Evolutionary conservation across 2,113 vertebrate genomes (phyloP), one percentile per base, ranked within the genome.

Genomic region (Sterna hirundo): DNA sequence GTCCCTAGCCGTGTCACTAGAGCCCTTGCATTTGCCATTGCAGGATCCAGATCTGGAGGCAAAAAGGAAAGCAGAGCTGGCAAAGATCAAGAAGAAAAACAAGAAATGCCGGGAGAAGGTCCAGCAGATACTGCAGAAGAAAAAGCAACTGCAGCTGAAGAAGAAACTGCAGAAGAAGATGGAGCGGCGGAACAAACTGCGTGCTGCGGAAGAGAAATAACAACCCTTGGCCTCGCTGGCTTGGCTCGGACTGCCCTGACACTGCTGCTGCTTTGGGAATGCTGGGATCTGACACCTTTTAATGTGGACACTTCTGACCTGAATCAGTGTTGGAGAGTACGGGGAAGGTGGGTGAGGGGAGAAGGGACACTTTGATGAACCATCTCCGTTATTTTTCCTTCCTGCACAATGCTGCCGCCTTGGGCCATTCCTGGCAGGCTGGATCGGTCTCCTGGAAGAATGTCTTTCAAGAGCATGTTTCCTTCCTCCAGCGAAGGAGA

Each of bases 41-140:
- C 96, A 99, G 99, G 99, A 99, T 91, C 99, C 99, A 0, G 99
- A 99, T 19, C 88, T 99, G 94, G 98, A 99, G 97, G 98, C 98
- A 4, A 99, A 98, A 68, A 98, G 99, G 86, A 99, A 97, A 49
- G 98, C 98, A 0, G 99, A 99, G 93, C 98, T 99, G 72, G 98
- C 98, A 84, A 99, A 98, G 97, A 98, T 99, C 94, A 97, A 42
- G 95, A 98, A 93, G 71, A 97, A 98, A 57, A 99, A 99, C 92
- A 97, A 88, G 68, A 94, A 97, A 14, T 99, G 99, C 69, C 98
- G 98, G 77, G 97, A 98, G 90, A 97, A 91, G 83, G 97, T 99
- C 86, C 97, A 98, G 83, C 98, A 98, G 92, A 84, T 19, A 0
- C 96, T 99, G 89, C 94, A 98, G 89, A 97, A 68, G 77, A 97